Evolutionary conservation across 2,888 invertebrate genomes (phyloP), one percentile per base, ranked within the genome.

Genomic region (Meghimatium bilineatum): DNA sequence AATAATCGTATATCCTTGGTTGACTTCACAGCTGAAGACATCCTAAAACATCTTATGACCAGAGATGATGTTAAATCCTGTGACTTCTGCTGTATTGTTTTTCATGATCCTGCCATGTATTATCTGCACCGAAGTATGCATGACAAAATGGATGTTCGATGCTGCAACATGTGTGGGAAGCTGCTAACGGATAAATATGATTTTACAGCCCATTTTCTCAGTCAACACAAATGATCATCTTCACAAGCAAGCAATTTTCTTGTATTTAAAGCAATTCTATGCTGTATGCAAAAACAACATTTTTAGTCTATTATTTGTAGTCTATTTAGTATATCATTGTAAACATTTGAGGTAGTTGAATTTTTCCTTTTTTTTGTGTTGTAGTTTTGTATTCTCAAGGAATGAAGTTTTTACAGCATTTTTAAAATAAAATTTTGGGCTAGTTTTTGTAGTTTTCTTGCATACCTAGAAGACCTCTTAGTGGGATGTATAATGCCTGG

Each of bases 111-210:
- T 0, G 90, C 90, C 60, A 89, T 90, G 90, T 90, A 89, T 80
- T 89, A 90, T 82, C 85, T 90, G 44, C 90, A 90, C 74, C 87
- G 89, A 36, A 89, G 89, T 79, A 89, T 90, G 90, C 90, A 90
- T 75, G 90, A 90, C 81, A 90, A 90, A 82, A 89, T 89, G 89
- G 90, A 90, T 80, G 86, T 88, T 17, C 86, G 90, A 17, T 89
- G 90, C 78, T 90, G 90, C 76, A 90, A 90, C 78, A 76, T 88
- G 36, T 90, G 90, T 85, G 90, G 90, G 2, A 89, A 88, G 72
- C 85, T 88, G 71, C 85, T 88, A 60, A 80, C 85, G 49, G 90
- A 90, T 82, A 88, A 88, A 72, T 89, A 89, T 81, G 90, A 90
- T 80, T 90, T 90, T 77, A 87, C 89, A 17, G 89, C 90, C 23